Base-by-base conservation (phyloP, 2,888 invertebrate genomes). In the Pseudococcus viburni region DNA sequence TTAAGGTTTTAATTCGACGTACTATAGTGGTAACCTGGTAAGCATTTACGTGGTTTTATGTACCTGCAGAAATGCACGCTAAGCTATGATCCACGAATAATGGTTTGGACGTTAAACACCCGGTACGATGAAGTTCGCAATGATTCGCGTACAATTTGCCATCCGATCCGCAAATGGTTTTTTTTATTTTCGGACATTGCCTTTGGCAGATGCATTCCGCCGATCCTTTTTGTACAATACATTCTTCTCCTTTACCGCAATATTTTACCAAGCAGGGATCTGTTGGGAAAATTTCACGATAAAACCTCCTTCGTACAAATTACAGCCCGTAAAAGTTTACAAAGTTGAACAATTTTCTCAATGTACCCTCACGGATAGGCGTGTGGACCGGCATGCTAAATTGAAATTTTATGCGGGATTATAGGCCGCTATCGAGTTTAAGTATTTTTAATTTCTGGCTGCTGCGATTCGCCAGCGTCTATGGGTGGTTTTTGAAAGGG, bases 101-200 rank as follows among this genome's bases (percentile, higher is more conserved):
- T 89, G 93, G 92, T 12, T 92, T 92, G 48, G 93, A 92, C 51
- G 93, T 91, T 83, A 93, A 91, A 91, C 95, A 95, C 22, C 94
- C 94, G 3, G 94, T 93, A 88, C 94, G 92, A 90, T 94, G 94
- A 55, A 95, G 92, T 90, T 94, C 94, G 91, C 95, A 95, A 91
- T 94, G 94, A 91, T 94, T 95, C 84, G 93, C 93, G 91, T 95
- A 95, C 89, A 94, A 92, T 90, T 93, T 93, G n/a, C 94, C 94
- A 91, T 95, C 94, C 51, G 94, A 94, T 88, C 94, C 95, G 90
- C 95, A 95, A 86, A 95, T 94, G 64, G 93, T 92, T 91, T 94
- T 93, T 90, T 93, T 92, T 90, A 93, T 93, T 89, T 92, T 91
- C 89, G 93, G 92, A 91, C 94, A 94, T 90, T 92, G 92, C 89